Evolutionary conservation across 2,888 invertebrate species (phyloP).

Genomic region (Nephrotoma appendiculata): DNA sequence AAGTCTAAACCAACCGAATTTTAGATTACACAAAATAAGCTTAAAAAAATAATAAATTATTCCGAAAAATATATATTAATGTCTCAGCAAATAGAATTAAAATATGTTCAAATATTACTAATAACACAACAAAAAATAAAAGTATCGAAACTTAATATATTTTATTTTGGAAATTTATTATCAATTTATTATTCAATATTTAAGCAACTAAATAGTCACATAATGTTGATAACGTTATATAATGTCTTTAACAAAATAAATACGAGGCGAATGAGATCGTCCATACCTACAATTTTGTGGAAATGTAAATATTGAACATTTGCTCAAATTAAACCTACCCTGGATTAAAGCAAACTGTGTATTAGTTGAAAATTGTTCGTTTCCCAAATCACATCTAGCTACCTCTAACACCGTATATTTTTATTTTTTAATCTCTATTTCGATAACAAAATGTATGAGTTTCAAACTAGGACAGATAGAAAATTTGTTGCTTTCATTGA

Average conservation of each 20-base stretch:
- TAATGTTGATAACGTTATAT: not conserved
- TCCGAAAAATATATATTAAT: not conserved
- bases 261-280: not conserved
- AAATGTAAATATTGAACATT: not conserved
- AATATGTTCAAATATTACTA: not conserved
- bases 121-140: not conserved
- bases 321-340: not conserved
- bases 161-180: not conserved
- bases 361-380: too few relatives aligned
- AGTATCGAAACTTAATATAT: not conserved
- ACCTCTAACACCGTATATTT: too few relatives aligned
- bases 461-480: too few relatives aligned
- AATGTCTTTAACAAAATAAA: not conserved
- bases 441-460: too few relatives aligned
- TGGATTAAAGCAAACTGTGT: not conserved
- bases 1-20: not conserved
- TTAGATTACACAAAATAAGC: not conserved
- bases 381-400: too few relatives aligned
- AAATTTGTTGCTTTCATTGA: too few relatives aligned
- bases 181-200: not conserved
- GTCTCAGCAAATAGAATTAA: not conserved
- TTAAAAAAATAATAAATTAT: not conserved
- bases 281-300: not conserved
- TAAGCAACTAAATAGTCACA: not conserved
- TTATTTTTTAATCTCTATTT: too few relatives aligned